Base-by-base conservation (phyloP, 2,888 invertebrate species). In the Crioceris asparagi region DNA sequence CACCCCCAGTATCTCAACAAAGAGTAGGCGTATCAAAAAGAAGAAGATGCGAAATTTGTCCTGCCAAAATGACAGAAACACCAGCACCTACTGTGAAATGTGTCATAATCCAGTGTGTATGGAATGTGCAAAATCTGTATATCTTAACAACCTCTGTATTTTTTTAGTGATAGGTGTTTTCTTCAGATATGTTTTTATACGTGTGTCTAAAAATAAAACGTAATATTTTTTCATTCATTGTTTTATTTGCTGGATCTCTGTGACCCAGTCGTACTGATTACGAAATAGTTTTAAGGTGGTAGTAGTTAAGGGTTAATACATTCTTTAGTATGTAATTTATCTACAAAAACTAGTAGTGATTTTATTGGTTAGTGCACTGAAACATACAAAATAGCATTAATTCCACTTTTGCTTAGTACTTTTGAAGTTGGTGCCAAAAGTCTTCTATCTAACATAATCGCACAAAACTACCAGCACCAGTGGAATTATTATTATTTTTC, bases 1-100 rank as follows among this genome's bases (percentile, higher is more conserved):
- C 21, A 21, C 6, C 21, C 21, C 21, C 23, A 35, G 17, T 2
- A 25, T 31, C 35, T 17, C 39, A 39, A 23, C 23, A 17, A 26
- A 23, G 16, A 18, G 19, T 8, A 33, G 26, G 12, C 12, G n/a
- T 29, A 17, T 38, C 27, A 19, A 38, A 38, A 31, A 41, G 38
- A 17, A 38, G 34, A 18, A 38, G 30, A 34, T 40, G 36, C 30
- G 23, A 17, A 12, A 14, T 36, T 12, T 36, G 36, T 31, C 36
- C 36, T 10, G 11, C 18, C 14, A 17, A 36, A 39, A 39, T 19
- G 26, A 36, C 35, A 17, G 35, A 19, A 35, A 39, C 25, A 31
- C 35, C 8, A 35, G 16, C 32, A 18, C 11, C 17, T 23, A 29
- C 17, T 39, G 35, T 17, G 18, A 25, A 31, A 26, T 16, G 10